phyloP scores from a whole-genome alignment of 2,113 vertebrate species.

The Neolamprologus ventralis region DNA sequence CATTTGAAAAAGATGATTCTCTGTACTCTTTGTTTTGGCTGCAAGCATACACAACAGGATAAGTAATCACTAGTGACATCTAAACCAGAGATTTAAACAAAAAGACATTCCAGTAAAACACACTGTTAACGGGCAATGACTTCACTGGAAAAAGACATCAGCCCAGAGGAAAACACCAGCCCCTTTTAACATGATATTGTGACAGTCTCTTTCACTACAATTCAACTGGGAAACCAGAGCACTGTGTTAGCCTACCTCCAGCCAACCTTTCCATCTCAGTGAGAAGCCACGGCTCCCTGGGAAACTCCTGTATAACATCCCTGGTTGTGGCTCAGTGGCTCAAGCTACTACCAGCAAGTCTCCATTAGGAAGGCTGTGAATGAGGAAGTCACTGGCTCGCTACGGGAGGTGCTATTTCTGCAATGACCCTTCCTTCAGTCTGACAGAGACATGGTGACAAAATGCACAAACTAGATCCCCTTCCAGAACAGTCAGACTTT shows the following conservation, averaged over 20 bases:
- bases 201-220: constrained; percentile 2
- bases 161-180: neutral
- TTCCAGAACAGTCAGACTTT: neutral
- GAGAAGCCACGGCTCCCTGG: constrained; percentile 60
- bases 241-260: constrained; percentile 62
- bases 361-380: constrained; percentile 10
- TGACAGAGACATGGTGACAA: neutral
- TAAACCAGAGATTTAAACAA: constrained; percentile 1
- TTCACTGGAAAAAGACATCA: constrained; percentile 10
- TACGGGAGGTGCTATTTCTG: constrained; percentile 48
- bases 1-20: neutral
- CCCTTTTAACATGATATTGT: constrained; percentile 15
- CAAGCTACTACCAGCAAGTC: constrained; percentile 9
- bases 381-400: constrained; percentile 58
- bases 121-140: neutral
- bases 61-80: constrained; percentile 5
- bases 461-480: neutral
- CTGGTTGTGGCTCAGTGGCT: constrained; percentile 6
- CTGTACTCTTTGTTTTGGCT: neutral
- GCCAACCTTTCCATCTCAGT: constrained; percentile 48
- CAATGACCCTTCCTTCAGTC: neutral
- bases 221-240: neutral
- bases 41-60: neutral
- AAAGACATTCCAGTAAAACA: neutral
- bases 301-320: constrained; percentile 64